Conservation (phyloP, 1,140 invertebrate species). For the Daktulosphaira vitifoliae region DNA sequence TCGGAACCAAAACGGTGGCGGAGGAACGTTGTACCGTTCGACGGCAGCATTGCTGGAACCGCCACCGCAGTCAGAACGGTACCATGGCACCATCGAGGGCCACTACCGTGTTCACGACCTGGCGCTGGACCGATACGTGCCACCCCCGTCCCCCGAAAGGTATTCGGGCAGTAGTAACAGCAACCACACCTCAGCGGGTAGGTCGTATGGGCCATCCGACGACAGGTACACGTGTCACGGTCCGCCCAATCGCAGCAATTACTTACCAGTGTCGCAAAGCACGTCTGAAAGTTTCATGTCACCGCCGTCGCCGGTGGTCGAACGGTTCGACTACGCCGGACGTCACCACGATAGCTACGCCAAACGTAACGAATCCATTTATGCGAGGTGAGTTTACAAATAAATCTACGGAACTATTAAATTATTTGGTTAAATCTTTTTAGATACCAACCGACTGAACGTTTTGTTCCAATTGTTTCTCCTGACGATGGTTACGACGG, state of each 20-base stretch:
- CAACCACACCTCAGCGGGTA: neutral
- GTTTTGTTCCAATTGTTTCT: constrained; percentile 21
- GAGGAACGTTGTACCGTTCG: constrained; percentile 4
- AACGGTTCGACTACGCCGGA: constrained; percentile 20
- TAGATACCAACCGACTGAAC: constrained; percentile 7
- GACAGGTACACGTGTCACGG: neutral
- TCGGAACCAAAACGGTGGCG: constrained; percentile 3
- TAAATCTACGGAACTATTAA: no score
- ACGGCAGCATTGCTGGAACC: constrained; percentile 10
- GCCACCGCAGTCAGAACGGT: neutral
- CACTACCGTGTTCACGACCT: constrained; percentile 23
- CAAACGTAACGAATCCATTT: constrained; percentile 24
- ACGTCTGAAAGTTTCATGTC: constrained; percentile 29
- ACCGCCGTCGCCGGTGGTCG: constrained; percentile 22
- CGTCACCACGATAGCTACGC: constrained; percentile 17
- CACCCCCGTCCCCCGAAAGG: constrained; percentile 25
- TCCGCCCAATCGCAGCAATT: constrained; percentile 1
- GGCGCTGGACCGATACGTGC: constrained; percentile 25
- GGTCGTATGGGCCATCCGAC: neutral
- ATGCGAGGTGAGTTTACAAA: neutral
- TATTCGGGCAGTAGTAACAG: constrained; percentile 1
- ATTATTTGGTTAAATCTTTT: no score
- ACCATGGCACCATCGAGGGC: constrained; percentile 26
- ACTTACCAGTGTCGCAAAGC: constrained; percentile 21
- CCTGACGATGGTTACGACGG: constrained; percentile 30